Percentiles rank a stretch among this genome's conserved stretches.
These are phyloP conservation scores for Reticulitermes speratus DNA, from an alignment of 1,140 invertebrate species.

Conservation along the genomic window DNA sequence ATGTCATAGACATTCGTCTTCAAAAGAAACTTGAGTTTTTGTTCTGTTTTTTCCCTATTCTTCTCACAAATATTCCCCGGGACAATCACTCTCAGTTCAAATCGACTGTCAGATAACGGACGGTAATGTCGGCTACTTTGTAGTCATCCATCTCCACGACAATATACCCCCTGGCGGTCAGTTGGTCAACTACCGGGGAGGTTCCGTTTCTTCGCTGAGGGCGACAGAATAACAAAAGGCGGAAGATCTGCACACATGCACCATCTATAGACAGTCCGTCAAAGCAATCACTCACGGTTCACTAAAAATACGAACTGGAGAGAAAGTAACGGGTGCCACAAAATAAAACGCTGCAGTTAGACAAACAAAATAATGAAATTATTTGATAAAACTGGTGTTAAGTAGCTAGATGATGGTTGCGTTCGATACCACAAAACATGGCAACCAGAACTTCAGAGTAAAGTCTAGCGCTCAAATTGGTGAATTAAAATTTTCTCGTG, in stretches of 20 bases:
- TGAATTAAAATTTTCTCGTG: too few relatives aligned
- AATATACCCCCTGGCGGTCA: constrained; percentile 8
- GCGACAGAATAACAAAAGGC: neutral
- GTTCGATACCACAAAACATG: too few relatives aligned
- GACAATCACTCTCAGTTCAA: constrained; percentile 18
- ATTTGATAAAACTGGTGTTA: too few relatives aligned
- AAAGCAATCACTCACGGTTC: constrained; percentile 15
- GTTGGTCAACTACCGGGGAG: constrained; percentile 16
- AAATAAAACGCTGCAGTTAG: too few relatives aligned
- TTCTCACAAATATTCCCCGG: neutral
- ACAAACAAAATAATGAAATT: too few relatives aligned
- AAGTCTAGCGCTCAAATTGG: too few relatives aligned
- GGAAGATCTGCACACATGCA: neutral
- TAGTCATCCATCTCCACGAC: constrained; percentile 4
- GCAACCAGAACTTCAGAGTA: too few relatives aligned
- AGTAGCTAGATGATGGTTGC: too few relatives aligned
- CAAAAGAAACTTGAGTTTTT: neutral
- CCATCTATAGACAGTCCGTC: neutral
- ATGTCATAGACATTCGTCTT: neutral
- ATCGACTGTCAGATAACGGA: neutral
- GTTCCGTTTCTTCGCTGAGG: neutral
- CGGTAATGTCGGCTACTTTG: constrained; percentile 14
- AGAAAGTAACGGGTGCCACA: too few relatives aligned
- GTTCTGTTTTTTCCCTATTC: neutral
- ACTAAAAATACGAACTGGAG: neutral